Conservation (phyloP, 2,888 invertebrate genomes). For the Tinea semifulvella region DNA sequence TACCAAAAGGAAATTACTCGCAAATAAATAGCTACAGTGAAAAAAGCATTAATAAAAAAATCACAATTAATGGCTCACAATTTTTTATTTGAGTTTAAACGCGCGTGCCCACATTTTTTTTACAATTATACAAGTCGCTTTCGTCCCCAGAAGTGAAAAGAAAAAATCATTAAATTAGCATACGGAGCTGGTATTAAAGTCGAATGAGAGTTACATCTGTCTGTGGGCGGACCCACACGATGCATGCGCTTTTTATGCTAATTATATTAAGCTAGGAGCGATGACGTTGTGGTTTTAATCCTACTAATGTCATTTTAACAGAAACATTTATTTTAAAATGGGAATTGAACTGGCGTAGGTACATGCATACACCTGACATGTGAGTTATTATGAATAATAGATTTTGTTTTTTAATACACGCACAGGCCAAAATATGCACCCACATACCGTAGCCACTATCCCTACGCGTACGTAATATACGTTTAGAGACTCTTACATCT, state of each 20-base stretch:
- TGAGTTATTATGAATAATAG: no score
- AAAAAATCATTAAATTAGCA: slow-evolving; percentile 42
- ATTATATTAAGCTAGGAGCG: slow-evolving; percentile 24
- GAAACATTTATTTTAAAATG: no score
- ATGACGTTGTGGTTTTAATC: background rate
- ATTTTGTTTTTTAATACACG: no score
- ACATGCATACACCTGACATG: no score
- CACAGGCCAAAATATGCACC: no score
- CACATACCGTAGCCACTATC: no score
- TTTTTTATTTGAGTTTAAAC: background rate
- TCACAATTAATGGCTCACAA: slow-evolving; percentile 1
- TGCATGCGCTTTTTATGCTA: slow-evolving; percentile 50
- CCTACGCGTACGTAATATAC: no score
- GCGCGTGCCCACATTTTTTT: slow-evolving; percentile 57
- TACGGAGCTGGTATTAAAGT: slow-evolving; percentile 38
- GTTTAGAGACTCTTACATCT: no score
- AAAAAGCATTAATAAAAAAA: background rate
- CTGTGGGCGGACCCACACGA: slow-evolving; percentile 41
- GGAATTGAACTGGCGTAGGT: no score
- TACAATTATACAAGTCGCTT: slow-evolving; percentile 24
- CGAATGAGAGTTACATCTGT: slow-evolving; percentile 41
- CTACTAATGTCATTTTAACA: no score
- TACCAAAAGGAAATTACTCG: no score
- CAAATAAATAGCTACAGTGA: background rate
- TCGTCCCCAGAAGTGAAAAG: slow-evolving; percentile 23